Evolutionary conservation across 2,888 invertebrate species (phyloP).

Genomic region (Spodoptera exigua): DNA sequence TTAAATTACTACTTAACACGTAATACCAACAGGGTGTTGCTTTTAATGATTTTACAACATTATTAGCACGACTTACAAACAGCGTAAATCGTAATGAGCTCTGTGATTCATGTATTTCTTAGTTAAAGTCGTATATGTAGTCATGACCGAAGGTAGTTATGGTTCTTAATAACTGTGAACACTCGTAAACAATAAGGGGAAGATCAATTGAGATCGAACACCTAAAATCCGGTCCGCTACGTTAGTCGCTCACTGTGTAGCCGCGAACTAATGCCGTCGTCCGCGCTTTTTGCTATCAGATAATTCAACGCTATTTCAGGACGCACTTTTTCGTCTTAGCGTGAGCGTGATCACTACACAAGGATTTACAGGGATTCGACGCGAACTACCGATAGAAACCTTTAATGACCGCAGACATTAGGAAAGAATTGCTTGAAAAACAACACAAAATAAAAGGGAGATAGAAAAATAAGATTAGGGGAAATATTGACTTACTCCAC

Average conservation of each 20-base stretch:
- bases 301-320: conserved; percentile 63
- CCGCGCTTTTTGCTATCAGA: conserved; percentile 67
- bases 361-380: conserved; percentile 35
- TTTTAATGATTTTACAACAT: neutral
- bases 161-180: too few species aligned
- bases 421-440: conserved; percentile 16
- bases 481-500: conserved; percentile 41
- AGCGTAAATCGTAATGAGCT: too few species aligned
- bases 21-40: conserved; percentile 6
- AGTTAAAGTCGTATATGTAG: too few species aligned
- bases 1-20: conserved; percentile 24
- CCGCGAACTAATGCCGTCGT: conserved; percentile 37
- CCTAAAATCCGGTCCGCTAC: neutral
- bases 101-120: too few species aligned
- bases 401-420: conserved; percentile 29
- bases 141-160: too few species aligned
- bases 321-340: conserved; percentile 63
- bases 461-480: conserved; percentile 49
- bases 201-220: too few species aligned
- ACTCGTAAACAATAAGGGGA: too few species aligned
- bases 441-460: neutral
- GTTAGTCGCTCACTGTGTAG: conserved; percentile 36
- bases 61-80: too few species aligned
- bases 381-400: conserved; percentile 7
- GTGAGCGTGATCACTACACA: conserved; percentile 42